phyloP scores from a whole-genome alignment of 2,888 invertebrate species.

The Enchytraeus crypticus region DNA sequence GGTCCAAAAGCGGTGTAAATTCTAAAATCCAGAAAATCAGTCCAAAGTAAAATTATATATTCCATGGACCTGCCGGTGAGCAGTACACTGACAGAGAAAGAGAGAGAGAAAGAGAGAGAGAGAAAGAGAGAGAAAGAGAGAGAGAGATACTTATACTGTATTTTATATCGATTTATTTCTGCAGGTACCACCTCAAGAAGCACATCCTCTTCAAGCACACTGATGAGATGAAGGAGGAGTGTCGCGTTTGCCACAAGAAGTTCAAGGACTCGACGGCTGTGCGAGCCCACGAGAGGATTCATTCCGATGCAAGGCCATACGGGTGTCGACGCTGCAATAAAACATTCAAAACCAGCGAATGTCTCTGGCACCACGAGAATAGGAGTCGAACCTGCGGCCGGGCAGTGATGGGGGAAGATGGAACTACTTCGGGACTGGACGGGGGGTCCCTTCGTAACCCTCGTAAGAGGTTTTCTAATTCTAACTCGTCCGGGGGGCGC shows the following conservation, averaged over 20 bases:
- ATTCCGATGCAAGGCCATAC: constrained; percentile 28
- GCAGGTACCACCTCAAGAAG: constrained; percentile 30
- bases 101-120: no score
- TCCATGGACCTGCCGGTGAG: no score
- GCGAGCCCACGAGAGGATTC: constrained; percentile 29
- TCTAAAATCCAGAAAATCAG: no score
- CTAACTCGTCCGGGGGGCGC: no score
- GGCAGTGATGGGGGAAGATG: constrained; percentile 3
- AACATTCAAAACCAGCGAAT: constrained; percentile 30
- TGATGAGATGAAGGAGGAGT: constrained; percentile 26
- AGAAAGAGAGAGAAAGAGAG: no score
- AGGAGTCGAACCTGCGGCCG: constrained; percentile 28
- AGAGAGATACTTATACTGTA: no score
- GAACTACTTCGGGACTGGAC: neutral
- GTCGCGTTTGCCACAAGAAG: constrained; percentile 26
- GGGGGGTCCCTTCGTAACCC: no score
- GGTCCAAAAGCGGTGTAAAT: no score
- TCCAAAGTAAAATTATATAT: no score
- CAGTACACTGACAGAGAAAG: no score
- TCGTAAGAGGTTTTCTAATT: no score
- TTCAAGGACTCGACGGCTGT: constrained; percentile 31
- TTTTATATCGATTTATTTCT: no score
- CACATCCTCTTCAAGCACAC: constrained; percentile 30
- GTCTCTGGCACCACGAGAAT: constrained; percentile 31
- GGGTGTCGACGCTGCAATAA: constrained; percentile 26